Conservation (phyloP, 2,797 vertebrate genomes). For the Molossus molossus region DNA sequence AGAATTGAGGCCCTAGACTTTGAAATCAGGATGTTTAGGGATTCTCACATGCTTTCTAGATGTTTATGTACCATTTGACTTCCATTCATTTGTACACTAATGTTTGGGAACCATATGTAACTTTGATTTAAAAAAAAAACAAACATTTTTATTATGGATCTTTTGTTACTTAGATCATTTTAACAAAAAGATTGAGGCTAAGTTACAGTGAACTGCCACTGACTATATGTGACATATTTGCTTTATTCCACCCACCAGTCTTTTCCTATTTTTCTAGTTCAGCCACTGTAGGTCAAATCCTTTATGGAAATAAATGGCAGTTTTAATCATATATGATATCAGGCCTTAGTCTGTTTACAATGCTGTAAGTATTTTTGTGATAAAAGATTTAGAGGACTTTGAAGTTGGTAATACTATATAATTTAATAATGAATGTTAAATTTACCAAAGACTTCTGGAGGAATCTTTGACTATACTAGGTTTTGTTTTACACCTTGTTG, state of each 20-base stretch:
- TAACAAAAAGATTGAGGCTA: conserved; percentile 12
- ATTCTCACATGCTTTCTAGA: conserved; percentile 28
- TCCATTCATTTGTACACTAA: conserved; percentile 14
- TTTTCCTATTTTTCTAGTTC: conserved; percentile 28
- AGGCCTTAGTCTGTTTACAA: conserved; percentile 6
- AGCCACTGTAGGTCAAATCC: background rate
- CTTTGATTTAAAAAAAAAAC: background rate
- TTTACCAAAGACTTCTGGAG: conserved; percentile 39
- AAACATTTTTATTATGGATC: background rate
- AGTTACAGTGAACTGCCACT: conserved; percentile 20
- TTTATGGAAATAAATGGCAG: conserved; percentile 36
- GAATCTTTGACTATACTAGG: background rate
- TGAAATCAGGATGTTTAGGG: conserved; percentile 9
- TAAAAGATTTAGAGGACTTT: background rate
- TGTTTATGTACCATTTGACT: background rate
- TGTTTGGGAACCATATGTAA: conserved; percentile 12
- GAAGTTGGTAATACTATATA: conserved; percentile 15
- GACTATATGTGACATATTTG: background rate
- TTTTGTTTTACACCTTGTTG: background rate
- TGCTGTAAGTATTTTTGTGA: conserved; percentile 12
- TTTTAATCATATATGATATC: conserved; percentile 13
- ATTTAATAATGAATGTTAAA: conserved; percentile 32
- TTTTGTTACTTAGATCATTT: conserved; percentile 41
- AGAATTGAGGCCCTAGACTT: background rate
- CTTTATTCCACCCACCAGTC: background rate